Percentiles rank a stretch among this genome's conserved stretches.
These are phyloP conservation scores for Sisyra nigra DNA, from an alignment of 2,888 invertebrate species.

Conservation along the genomic window DNA sequence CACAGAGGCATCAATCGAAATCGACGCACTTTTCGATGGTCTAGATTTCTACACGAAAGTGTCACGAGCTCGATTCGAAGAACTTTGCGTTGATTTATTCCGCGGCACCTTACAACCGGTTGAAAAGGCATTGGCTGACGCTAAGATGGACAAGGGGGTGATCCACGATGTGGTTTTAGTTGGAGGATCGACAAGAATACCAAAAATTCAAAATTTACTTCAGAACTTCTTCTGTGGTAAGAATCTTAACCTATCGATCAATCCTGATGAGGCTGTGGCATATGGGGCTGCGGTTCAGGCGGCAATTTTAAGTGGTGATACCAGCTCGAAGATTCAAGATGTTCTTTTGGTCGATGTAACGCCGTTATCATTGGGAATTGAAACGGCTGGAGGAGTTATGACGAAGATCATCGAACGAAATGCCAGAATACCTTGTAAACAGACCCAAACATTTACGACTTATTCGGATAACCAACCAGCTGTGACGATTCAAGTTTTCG, in stretches of 20 bases:
- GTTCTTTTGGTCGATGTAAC: conserved; percentile 52
- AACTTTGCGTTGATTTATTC: conserved; percentile 54
- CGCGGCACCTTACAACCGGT: conserved; percentile 53
- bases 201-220: conserved; percentile 57
- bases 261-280: conserved; percentile 26
- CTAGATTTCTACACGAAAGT: conserved; percentile 56
- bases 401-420: conserved; percentile 41
- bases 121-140: conserved; percentile 55
- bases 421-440: conserved; percentile 36
- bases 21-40: conserved; percentile 60
- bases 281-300: conserved; percentile 26
- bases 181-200: conserved; percentile 67
- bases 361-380: conserved; percentile 55
- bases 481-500: conserved; percentile 39
- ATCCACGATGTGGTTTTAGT: conserved; percentile 70
- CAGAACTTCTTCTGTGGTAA: conserved; percentile 57
- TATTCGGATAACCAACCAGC: conserved; percentile 50
- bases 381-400: conserved; percentile 72
- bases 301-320: conserved; percentile 24
- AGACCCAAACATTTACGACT: conserved; percentile 43
- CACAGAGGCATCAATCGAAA: conserved; percentile 58
- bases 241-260: conserved; percentile 22
- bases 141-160: conserved; percentile 57
- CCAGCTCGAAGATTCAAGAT: conserved; percentile 57
- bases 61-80: conserved; percentile 62